Conservation (phyloP, 2,113 vertebrate genomes). For the Oriolus oriolus region DNA sequence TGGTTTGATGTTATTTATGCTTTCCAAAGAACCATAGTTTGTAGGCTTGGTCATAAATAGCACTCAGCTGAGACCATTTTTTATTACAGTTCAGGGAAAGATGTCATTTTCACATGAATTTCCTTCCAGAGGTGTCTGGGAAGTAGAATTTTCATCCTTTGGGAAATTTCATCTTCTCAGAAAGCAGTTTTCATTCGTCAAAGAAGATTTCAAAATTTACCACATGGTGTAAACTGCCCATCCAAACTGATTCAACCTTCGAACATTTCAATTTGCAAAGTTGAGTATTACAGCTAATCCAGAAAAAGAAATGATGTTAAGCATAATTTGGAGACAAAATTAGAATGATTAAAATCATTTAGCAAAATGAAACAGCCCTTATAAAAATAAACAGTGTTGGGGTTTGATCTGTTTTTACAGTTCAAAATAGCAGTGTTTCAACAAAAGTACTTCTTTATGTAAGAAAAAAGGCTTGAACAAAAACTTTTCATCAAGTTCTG, state of each 20-base stretch:
- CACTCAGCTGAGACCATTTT: background rate
- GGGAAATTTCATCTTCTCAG: constrained; percentile 31
- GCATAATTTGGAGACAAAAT: background rate
- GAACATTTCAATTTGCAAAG: background rate
- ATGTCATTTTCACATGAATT: constrained; percentile 17
- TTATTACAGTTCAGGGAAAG: background rate
- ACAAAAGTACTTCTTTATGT: background rate
- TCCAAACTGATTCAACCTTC: background rate
- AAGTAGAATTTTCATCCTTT: constrained; percentile 22
- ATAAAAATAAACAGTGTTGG: background rate
- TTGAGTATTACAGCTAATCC: background rate
- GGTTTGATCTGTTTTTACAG: background rate
- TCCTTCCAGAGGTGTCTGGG: background rate
- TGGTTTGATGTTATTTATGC: background rate
- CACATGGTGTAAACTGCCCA: background rate
- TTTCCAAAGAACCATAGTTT: background rate
- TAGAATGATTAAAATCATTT: background rate
- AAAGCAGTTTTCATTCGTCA: constrained; percentile 12
- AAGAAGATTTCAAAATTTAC: constrained; percentile 21
- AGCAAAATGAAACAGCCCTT: background rate
- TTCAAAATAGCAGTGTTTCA: background rate
- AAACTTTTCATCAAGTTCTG: background rate
- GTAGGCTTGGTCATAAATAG: background rate
- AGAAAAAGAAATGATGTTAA: background rate
- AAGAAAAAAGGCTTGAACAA: background rate